A percentile compares a stretch with the other conserved stretches of the same genome.
Evolutionary conservation across 2,888 invertebrate genomes (phyloP).

Genomic region (Patella ulyssiponensis): DNA sequence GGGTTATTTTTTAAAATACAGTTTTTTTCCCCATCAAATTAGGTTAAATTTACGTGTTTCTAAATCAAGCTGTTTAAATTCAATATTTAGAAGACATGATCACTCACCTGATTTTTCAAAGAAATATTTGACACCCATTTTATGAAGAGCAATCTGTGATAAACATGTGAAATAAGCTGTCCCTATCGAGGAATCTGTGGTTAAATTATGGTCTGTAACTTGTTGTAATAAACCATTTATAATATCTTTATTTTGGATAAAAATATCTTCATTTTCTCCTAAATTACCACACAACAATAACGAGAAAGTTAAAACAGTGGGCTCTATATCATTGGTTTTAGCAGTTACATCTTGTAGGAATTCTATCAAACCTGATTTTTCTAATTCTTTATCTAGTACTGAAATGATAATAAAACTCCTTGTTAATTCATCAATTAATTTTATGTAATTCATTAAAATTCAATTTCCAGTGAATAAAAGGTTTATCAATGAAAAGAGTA

Average conservation of each 20-base stretch:
- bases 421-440: background rate
- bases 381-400: constrained; percentile 13
- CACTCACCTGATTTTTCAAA: background rate
- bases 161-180: constrained; percentile 22
- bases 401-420: background rate
- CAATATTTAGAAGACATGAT: background rate
- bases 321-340: constrained; percentile 2
- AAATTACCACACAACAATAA: constrained; percentile 15
- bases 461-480: too few species aligned
- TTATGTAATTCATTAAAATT: too few species aligned
- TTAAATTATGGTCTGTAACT: constrained; percentile 6
- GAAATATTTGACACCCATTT: constrained; percentile 1
- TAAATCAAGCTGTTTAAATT: background rate
- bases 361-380: background rate
- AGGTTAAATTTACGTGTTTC: too few species aligned
- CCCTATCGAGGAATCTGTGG: constrained; percentile 18
- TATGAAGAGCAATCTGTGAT: background rate
- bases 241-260: background rate
- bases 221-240: background rate
- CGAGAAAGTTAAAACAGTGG: constrained; percentile 19
- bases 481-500: too few species aligned
- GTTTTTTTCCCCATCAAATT: too few species aligned
- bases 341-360: constrained; percentile 8
- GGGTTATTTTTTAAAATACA: too few species aligned
- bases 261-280: background rate